A percentile compares a stretch with the other conserved stretches of the same genome.
Evolutionary conservation across 2,113 vertebrate species (phyloP).

Genomic region (Protomyctophum bolini): DNA sequence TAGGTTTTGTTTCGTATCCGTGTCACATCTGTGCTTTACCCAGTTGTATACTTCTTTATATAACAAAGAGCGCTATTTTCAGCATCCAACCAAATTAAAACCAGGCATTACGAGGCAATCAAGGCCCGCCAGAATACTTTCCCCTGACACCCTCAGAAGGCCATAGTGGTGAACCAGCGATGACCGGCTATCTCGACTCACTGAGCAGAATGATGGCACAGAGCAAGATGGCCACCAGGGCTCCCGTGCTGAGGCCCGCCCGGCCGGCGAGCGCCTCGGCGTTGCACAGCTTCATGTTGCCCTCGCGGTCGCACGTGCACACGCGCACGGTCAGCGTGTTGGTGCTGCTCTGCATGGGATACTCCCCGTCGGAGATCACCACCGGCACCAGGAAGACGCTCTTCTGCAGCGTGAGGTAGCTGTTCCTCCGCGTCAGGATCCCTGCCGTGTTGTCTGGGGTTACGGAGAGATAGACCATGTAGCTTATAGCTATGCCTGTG

Average conservation of each 20-base stretch:
- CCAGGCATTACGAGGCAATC: too few relatives aligned
- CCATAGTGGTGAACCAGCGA: too few relatives aligned
- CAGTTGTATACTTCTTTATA: too few relatives aligned
- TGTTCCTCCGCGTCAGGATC: slow-evolving; percentile 81
- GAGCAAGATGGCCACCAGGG: slow-evolving; percentile 86
- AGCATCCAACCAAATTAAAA: too few relatives aligned
- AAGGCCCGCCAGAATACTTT: too few relatives aligned
- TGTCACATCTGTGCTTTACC: too few relatives aligned
- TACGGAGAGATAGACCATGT: too few relatives aligned
- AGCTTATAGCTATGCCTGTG: too few relatives aligned
- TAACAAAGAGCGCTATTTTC: too few relatives aligned
- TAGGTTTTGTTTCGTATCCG: too few relatives aligned
- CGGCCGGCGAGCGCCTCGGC: slow-evolving; percentile 81
- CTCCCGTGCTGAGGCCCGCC: slow-evolving; percentile 84
- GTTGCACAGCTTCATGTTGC: slow-evolving; percentile 86
- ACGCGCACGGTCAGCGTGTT: slow-evolving; percentile 87
- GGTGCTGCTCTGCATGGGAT: slow-evolving; percentile 85
- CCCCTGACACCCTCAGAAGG: too few relatives aligned
- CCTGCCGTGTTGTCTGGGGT: slow-evolving; percentile 85
- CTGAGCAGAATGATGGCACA: slow-evolving; percentile 87
- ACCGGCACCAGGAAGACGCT: slow-evolving; percentile 87
- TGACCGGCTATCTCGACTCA: slow-evolving; percentile 61
- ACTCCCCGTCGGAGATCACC: slow-evolving; percentile 86
- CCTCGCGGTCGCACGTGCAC: slow-evolving; percentile 84
- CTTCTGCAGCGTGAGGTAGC: slow-evolving; percentile 87